Conservation (phyloP, 2,797 vertebrate species). For the Eurystomus glaucurus region DNA sequence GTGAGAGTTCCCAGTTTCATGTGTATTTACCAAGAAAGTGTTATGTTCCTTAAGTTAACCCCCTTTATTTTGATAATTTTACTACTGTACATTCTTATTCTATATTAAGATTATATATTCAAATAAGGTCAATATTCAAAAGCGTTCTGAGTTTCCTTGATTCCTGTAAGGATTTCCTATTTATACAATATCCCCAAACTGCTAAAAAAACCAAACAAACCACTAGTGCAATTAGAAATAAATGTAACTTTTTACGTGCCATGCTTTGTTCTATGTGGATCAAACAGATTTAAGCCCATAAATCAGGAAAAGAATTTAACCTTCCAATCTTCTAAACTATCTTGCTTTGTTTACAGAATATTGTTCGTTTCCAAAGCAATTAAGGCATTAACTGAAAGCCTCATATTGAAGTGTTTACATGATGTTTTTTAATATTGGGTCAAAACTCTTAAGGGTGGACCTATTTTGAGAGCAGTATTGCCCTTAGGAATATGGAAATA, state of each 20-base stretch:
- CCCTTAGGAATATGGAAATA: not conserved
- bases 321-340: not conserved
- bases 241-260: not conserved
- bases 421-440: not conserved
- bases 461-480: not conserved
- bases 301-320: not conserved
- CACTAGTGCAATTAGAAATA: not conserved
- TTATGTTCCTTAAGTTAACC: not conserved
- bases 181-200: rapidly evolving
- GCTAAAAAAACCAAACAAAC: rapidly evolving
- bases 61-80: not conserved
- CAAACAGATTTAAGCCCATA: not conserved
- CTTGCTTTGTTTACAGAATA: not conserved
- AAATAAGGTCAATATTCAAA: not conserved
- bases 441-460: not conserved
- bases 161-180: not conserved
- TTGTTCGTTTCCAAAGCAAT: not conserved
- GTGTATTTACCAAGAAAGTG: not conserved
- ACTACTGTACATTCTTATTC: not conserved
- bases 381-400: not conserved
- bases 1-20: not conserved
- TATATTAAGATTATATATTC: not conserved
- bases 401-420: not conserved
- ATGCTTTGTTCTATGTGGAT: not conserved
- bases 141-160: not conserved